A percentile compares a stretch with the other conserved stretches of the same genome.
These are phyloP conservation scores for Gadus macrocephalus DNA, from an alignment of 2,113 vertebrate species.

Conservation along the genomic window DNA sequence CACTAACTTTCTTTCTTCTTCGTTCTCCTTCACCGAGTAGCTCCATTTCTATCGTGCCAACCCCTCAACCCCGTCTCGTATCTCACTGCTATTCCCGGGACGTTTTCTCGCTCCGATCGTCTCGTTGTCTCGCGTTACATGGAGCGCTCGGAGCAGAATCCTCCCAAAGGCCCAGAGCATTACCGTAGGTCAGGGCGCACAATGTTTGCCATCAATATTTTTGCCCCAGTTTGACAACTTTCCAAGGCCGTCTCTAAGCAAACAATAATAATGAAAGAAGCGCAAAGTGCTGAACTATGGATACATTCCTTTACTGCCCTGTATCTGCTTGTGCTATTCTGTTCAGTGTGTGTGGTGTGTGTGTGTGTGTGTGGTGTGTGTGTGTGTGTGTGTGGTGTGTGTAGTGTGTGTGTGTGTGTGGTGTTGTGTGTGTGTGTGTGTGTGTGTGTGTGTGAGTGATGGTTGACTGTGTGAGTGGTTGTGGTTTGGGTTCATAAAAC, in stretches of 20 bases:
- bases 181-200: constrained; percentile 22
- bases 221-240: constrained; percentile 34
- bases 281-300: constrained; percentile 21
- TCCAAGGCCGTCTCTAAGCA: constrained; percentile 26
- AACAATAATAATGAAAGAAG: constrained; percentile 37
- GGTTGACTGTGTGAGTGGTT: neutral
- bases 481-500: no score
- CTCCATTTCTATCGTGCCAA: no score
- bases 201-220: constrained; percentile 42
- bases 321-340: neutral
- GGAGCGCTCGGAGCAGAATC: constrained; percentile 21
- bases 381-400: neutral
- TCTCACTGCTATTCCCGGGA: constrained; percentile 10
- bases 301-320: constrained; percentile 9
- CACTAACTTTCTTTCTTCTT: neutral
- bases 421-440: constrained; percentile 5
- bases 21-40: neutral
- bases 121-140: constrained; percentile 20
- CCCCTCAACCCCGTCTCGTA: neutral
- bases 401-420: no score
- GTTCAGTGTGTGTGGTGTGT: no score
- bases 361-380: neutral
- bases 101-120: neutral
- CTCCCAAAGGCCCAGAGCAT: constrained; percentile 28
- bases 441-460: neutral